Percentiles rank a stretch among this genome's conserved stretches.
These are phyloP conservation scores for Mormyrus proboscirostris DNA, from an alignment of 2,797 vertebrate genomes.

Conservation along the genomic window DNA sequence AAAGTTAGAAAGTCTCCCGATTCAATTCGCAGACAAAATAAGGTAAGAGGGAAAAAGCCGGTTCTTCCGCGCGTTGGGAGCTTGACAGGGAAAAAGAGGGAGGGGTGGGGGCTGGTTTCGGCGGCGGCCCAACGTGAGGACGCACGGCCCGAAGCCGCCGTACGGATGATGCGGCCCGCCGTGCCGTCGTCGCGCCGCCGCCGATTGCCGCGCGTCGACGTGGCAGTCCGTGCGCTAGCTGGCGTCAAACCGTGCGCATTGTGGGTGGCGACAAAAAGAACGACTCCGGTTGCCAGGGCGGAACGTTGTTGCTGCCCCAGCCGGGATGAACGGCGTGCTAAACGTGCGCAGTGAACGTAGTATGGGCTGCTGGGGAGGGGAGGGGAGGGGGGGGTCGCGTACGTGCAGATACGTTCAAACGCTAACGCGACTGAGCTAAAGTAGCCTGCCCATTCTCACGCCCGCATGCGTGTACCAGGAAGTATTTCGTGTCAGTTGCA, in stretches of 20 bases:
- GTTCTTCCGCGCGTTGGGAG: neutral
- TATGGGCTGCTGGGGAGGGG: neutral
- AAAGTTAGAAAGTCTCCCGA: slow-evolving; percentile 19
- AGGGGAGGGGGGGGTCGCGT: neutral
- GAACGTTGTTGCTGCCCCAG: neutral
- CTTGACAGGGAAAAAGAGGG: neutral
- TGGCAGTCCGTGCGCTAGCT: slow-evolving; percentile 17
- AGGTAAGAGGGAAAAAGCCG: slow-evolving; percentile 23
- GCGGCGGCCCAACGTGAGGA: slow-evolving; percentile 27
- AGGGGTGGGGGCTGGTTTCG: slow-evolving; percentile 22
- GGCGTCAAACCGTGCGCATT: slow-evolving; percentile 25
- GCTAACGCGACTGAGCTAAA: neutral
- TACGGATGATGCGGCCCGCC: slow-evolving; percentile 31
- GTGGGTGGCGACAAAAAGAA: slow-evolving; percentile 23
- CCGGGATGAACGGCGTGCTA: neutral
- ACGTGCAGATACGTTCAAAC: neutral
- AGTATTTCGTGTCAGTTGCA: neutral
- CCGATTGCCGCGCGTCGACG: slow-evolving; percentile 24
- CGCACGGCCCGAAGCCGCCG: slow-evolving; percentile 24
- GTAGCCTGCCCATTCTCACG: neutral
- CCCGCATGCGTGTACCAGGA: neutral
- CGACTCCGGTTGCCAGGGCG: neutral
- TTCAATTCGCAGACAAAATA: slow-evolving; percentile 14
- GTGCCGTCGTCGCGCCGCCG: slow-evolving; percentile 20
- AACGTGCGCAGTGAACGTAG: neutral